phyloP scores from a whole-genome alignment of 2,113 vertebrate species.

The Chascanopsetta lugubris region DNA sequence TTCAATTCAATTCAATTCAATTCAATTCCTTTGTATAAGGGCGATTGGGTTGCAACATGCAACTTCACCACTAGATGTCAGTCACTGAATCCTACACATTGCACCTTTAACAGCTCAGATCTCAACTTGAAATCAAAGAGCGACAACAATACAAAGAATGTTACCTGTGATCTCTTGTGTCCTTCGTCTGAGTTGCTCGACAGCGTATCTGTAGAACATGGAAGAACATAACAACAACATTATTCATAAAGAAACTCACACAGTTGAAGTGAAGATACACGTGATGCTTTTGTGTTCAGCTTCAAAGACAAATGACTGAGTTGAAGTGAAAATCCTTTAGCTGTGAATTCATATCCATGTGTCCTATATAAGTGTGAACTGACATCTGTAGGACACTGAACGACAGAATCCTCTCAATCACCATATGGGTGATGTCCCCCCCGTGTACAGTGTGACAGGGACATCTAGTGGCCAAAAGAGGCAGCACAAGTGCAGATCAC shows the following conservation, averaged over 20 bases:
- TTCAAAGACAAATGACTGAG: not conserved
- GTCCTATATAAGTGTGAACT: not conserved
- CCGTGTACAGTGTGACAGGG: constrained; percentile 50
- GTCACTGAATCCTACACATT: constrained; percentile 13
- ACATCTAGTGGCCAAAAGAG: constrained; percentile 76
- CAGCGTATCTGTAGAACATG: not conserved
- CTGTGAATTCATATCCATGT: not conserved
- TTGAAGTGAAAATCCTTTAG: not conserved
- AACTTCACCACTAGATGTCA: too few species aligned
- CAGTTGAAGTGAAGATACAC: constrained; percentile 1
- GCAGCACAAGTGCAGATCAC: not conserved
- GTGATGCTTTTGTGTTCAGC: too few species aligned
- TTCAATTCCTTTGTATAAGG: too few species aligned
- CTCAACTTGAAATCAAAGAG: not conserved
- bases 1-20: too few species aligned
- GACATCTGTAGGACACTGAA: not conserved
- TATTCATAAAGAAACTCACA: constrained; percentile 1
- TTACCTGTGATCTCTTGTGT: not conserved
- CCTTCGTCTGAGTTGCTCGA: not conserved
- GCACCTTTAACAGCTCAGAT: constrained; percentile 32
- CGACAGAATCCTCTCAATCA: not conserved
- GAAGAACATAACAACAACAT: not conserved
- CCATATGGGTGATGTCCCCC: not conserved
- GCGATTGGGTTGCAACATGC: too few species aligned
- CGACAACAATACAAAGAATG: not conserved